phyloP scores from a whole-genome alignment of 2,888 invertebrate species.

The Eilema depressum region DNA sequence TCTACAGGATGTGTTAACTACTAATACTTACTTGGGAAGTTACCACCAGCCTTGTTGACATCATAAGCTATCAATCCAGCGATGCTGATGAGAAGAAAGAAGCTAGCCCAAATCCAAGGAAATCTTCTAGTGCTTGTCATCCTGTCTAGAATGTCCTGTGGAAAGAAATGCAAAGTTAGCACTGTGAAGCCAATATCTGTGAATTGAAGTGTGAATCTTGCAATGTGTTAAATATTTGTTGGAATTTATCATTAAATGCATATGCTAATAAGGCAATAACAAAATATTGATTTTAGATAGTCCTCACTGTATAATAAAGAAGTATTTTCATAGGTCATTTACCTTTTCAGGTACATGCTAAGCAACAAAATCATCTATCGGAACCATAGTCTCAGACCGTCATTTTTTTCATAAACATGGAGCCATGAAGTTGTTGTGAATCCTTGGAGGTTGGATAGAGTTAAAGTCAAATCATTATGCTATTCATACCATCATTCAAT shows the following conservation, averaged over 20 bases:
- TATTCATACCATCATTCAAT: no score
- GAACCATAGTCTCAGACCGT: no score
- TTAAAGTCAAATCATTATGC: no score
- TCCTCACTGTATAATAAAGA: no score
- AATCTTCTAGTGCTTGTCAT: constrained; percentile 88
- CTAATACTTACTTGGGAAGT: constrained; percentile 88
- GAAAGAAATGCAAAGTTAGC: constrained; percentile 6
- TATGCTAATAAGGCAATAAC: no score
- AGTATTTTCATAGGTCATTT: no score
- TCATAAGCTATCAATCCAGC: constrained; percentile 89
- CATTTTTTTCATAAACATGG: no score
- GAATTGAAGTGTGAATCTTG: background rate
- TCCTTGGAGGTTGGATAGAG: no score
- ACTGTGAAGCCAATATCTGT: background rate
- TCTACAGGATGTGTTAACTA: background rate
- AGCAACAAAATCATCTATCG: no score
- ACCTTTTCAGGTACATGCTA: no score
- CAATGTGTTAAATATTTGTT: background rate
- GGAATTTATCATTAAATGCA: background rate
- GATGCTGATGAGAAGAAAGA: constrained; percentile 87
- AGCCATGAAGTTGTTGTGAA: no score
- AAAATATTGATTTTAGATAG: no score
- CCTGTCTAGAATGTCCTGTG: constrained; percentile 85
- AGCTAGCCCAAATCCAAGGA: constrained; percentile 89
- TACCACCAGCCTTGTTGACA: constrained; percentile 88